Percentiles rank a stretch among this genome's conserved stretches.
phyloP scores from a whole-genome alignment of 2,888 invertebrate species.

The Pyrgus malvae region DNA sequence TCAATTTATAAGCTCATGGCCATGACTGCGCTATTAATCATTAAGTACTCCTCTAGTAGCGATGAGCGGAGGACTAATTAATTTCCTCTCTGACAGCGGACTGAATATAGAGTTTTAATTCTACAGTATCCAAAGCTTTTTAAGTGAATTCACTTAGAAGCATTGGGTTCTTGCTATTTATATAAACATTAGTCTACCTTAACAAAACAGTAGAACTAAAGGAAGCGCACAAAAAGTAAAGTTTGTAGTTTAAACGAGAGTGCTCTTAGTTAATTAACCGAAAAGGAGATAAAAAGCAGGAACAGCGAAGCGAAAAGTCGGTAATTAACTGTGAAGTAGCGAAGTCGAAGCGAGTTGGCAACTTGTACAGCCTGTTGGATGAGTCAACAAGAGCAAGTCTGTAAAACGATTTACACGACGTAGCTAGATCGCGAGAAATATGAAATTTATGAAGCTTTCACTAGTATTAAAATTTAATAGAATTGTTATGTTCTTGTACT shows the following conservation, averaged over 20 bases:
- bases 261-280: slow-evolving; percentile 43
- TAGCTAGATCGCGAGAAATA: neutral
- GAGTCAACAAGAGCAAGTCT: slow-evolving; percentile 17
- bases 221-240: slow-evolving; percentile 22
- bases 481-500: too few relatives aligned
- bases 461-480: neutral
- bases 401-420: slow-evolving; percentile 17
- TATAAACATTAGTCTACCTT: slow-evolving; percentile 9
- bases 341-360: slow-evolving; percentile 29
- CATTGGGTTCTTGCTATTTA: slow-evolving; percentile 1
- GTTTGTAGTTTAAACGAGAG: slow-evolving; percentile 35
- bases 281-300: slow-evolving; percentile 40
- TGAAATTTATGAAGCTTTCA: neutral
- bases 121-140: neutral
- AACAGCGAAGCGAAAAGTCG: slow-evolving; percentile 44
- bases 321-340: slow-evolving; percentile 44
- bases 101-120: neutral
- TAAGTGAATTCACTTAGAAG: neutral
- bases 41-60: neutral
- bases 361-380: slow-evolving; percentile 14
- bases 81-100: neutral
- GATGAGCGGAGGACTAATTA: slow-evolving; percentile 8
- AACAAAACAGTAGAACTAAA: slow-evolving; percentile 17
- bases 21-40: slow-evolving; percentile 1
- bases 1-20: neutral